Evolutionary conservation across 2,888 invertebrate genomes (phyloP).

Genomic region (Beris morrisii): DNA sequence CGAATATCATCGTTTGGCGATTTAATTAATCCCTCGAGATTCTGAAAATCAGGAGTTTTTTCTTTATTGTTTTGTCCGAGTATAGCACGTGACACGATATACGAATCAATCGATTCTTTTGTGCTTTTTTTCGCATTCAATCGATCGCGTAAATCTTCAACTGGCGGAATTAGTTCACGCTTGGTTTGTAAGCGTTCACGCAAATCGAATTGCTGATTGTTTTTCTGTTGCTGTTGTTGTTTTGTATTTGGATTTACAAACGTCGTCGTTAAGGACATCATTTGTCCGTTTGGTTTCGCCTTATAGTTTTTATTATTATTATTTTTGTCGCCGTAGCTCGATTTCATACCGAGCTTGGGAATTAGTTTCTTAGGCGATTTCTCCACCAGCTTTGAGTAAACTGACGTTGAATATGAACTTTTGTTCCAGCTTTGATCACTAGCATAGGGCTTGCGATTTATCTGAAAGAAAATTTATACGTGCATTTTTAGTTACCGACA

Average conservation of each 20-base stretch:
- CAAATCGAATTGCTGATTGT: conserved; percentile 3
- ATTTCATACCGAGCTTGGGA: conserved; percentile 5
- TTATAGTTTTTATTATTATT: conserved; percentile 39
- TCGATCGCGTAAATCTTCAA: conserved; percentile 35
- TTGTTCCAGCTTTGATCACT: conserved; percentile 45
- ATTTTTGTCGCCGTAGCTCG: conserved; percentile 40
- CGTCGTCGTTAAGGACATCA: conserved; percentile 18
- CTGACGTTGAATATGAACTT: conserved; percentile 44
- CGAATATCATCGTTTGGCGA: neutral
- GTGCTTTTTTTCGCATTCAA: conserved; percentile 39
- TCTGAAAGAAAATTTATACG: conserved; percentile 32
- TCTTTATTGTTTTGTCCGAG: conserved; percentile 48
- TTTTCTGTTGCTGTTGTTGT: conserved; percentile 15
- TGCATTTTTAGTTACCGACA: too few species aligned
- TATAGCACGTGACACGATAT: conserved; percentile 41
- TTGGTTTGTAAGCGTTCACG: conserved; percentile 14
- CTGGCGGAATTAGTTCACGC: conserved; percentile 8
- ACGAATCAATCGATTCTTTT: conserved; percentile 39
- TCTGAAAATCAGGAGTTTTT: conserved; percentile 8
- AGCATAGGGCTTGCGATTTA: conserved; percentile 30
- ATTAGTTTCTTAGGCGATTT: conserved; percentile 4
- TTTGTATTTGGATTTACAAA: conserved; percentile 26
- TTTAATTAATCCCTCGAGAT: neutral
- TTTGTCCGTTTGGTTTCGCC: conserved; percentile 35
- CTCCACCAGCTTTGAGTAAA: conserved; percentile 40